A percentile compares a stretch with the other conserved stretches of the same genome.
Evolutionary conservation across 1,140 invertebrate genomes (phyloP).

Genomic region (Cydia pomonella): DNA sequence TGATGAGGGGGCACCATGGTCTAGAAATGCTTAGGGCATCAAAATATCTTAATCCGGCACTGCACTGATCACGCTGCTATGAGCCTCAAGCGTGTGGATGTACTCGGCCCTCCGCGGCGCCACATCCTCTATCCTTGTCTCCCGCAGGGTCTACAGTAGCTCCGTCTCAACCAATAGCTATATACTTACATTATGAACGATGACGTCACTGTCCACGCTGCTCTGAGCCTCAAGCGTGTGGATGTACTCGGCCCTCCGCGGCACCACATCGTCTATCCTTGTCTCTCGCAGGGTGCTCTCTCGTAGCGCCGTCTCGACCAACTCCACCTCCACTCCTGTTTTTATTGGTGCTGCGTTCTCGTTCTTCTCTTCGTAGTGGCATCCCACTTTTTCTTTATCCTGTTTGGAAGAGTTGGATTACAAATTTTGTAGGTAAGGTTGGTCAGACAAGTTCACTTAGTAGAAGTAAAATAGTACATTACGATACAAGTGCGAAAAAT

Average conservation of each 20-base stretch:
- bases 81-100: slow-evolving; percentile 73
- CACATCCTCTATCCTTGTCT: slow-evolving; percentile 73
- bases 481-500: no score
- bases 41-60: no score
- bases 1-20: no score
- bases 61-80: slow-evolving; percentile 78
- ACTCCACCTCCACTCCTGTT: slow-evolving; percentile 61
- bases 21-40: no score
- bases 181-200: slow-evolving; percentile 62
- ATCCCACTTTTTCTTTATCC: slow-evolving; percentile 77
- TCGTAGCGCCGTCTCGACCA: slow-evolving; percentile 63
- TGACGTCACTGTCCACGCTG: slow-evolving; percentile 78
- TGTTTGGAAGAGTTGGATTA: slow-evolving; percentile 37
- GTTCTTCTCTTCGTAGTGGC: slow-evolving; percentile 75
- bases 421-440: neutral
- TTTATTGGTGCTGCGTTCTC: slow-evolving; percentile 57
- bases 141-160: slow-evolving; percentile 58
- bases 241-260: slow-evolving; percentile 68
- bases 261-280: slow-evolving; percentile 70
- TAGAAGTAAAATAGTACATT: no score
- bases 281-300: slow-evolving; percentile 67
- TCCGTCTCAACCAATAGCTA: no score
- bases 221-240: slow-evolving; percentile 76
- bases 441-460: no score
- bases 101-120: slow-evolving; percentile 66